These are phyloP conservation scores for Amblyjoppa fuscipennis DNA, from an alignment of 2,888 invertebrate genomes.

Conservation along the genomic window DNA sequence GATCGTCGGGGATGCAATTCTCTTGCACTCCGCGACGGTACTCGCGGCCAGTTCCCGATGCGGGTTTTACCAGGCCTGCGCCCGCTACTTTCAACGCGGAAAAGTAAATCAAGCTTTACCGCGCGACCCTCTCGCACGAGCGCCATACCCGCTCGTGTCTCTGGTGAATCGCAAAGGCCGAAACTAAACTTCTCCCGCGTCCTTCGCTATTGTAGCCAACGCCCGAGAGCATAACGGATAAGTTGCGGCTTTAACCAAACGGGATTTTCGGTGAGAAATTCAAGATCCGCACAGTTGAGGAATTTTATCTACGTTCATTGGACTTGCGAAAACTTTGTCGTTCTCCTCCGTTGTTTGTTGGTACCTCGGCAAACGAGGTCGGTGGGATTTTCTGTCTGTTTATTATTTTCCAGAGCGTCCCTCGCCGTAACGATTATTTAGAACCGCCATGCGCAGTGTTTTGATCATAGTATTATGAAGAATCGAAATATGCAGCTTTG, in stretches of 20 bases:
- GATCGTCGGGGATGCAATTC: constrained; percentile 49
- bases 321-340: neutral
- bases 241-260: neutral
- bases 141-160: constrained; percentile 31
- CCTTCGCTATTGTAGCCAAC: constrained; percentile 23
- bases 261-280: constrained; percentile 22
- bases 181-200: constrained; percentile 45
- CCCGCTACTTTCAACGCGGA: constrained; percentile 34
- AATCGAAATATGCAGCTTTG: too few relatives aligned
- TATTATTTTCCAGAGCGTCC: neutral
- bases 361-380: neutral
- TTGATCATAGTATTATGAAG: too few relatives aligned
- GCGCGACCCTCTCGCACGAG: constrained; percentile 34
- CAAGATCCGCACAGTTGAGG: neutral
- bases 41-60: constrained; percentile 21
- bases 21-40: constrained; percentile 38
- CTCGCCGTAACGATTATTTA: too few relatives aligned
- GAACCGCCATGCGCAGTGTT: too few relatives aligned
- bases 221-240: constrained; percentile 6
- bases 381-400: neutral
- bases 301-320: constrained; percentile 9
- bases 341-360: neutral
- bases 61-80: neutral
- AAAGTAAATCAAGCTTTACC: constrained; percentile 68
- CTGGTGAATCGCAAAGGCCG: constrained; percentile 48